These are phyloP conservation scores for Dryas iulia DNA, from an alignment of 1,140 invertebrate species.

Conservation along the genomic window DNA sequence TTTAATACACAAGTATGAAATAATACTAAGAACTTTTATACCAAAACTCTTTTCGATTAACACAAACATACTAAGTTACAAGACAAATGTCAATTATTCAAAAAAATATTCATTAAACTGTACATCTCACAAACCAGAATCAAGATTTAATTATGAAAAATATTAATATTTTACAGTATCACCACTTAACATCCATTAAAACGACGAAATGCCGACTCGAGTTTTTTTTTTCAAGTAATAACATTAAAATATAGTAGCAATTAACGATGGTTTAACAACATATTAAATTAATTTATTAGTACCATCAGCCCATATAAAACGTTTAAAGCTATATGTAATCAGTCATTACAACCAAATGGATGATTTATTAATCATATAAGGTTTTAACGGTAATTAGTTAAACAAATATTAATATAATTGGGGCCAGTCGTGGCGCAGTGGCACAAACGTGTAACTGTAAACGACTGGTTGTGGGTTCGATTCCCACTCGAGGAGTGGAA, in stretches of 20 bases:
- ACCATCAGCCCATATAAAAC: constrained; percentile 17
- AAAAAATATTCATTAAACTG: no score
- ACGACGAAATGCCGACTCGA: background rate
- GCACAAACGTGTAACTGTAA: no score
- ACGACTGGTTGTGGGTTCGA: no score
- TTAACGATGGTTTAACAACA: constrained; percentile 14
- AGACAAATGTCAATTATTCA: no score
- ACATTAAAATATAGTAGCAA: background rate
- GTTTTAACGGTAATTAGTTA: background rate
- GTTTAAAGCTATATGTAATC: background rate
- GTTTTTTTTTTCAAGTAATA: background rate
- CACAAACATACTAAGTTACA: no score
- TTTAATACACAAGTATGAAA: no score
- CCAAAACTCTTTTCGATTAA: no score
- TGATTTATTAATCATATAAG: background rate
- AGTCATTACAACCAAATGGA: background rate
- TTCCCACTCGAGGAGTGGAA: no score
- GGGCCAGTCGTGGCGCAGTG: background rate
- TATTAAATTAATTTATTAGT: constrained; percentile 25
- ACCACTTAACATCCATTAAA: constrained; percentile 7
- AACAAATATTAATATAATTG: background rate
- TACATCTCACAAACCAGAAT: no score
- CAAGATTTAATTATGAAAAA: background rate
- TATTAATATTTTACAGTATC: background rate
- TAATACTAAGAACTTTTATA: no score